phyloP scores from a whole-genome alignment of 2,113 vertebrate species.

The Brienomyrus brachyistius region DNA sequence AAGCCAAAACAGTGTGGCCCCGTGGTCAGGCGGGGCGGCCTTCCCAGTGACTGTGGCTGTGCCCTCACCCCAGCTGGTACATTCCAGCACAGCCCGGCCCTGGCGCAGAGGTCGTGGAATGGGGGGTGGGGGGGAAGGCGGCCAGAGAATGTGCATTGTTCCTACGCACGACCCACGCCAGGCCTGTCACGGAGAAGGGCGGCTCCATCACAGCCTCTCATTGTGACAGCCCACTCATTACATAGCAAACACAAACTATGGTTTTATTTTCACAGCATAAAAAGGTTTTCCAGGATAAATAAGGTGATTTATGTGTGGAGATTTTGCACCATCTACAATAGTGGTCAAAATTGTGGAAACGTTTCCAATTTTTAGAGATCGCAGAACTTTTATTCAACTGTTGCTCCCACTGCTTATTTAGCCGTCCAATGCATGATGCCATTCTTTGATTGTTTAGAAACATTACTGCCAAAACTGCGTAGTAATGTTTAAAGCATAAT shows the following conservation, averaged over 20 bases:
- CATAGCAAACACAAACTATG: not conserved
- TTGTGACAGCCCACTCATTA: not conserved
- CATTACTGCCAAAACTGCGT: not conserved
- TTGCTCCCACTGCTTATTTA: not conserved
- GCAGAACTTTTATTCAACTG: not conserved
- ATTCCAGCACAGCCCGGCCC: constrained; percentile 27
- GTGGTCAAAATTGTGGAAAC: not conserved
- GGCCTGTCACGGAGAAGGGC: not conserved
- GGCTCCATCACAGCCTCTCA: not conserved
- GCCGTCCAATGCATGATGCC: not conserved
- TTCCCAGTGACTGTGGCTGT: not conserved
- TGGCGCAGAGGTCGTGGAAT: not conserved
- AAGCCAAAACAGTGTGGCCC: not conserved
- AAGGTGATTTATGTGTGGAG: not conserved
- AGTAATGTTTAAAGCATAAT: not conserved
- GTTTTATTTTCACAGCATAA: not conserved
- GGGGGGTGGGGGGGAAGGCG: not conserved
- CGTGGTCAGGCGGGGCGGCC: constrained; percentile 15
- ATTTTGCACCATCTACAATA: not conserved
- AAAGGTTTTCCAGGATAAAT: not conserved
- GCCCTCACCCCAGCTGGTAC: constrained; percentile 20
- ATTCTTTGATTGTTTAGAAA: not conserved
- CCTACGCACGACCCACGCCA: not conserved
- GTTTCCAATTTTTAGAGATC: not conserved
- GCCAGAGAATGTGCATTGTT: constrained; percentile 19